A percentile compares a stretch with the other conserved stretches of the same genome.
These are phyloP conservation scores for Drosophila recens DNA, from an alignment of 2,888 invertebrate species.

Conservation along the genomic window DNA sequence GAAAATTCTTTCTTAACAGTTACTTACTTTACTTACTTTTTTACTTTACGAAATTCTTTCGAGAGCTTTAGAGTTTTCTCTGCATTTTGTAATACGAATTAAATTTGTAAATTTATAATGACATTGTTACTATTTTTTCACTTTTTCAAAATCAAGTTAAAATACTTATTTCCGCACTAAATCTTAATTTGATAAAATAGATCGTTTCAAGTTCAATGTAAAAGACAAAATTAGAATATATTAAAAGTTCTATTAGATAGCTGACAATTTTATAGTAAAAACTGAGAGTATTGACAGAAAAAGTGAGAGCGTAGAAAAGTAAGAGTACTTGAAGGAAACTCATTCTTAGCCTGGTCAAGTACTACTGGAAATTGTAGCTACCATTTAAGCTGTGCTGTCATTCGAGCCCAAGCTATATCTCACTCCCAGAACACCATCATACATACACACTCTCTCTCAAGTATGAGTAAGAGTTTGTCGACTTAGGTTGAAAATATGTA, in stretches of 20 bases:
- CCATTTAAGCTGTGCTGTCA: slow-evolving; percentile 48
- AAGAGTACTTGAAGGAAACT: slow-evolving; percentile 35
- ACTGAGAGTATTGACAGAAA: not conserved
- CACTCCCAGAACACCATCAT: slow-evolving; percentile 13
- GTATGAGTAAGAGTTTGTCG: slow-evolving; percentile 25
- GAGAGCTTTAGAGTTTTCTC: too few species aligned
- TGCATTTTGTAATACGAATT: too few species aligned
- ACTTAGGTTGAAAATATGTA: not conserved
- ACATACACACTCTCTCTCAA: not conserved
- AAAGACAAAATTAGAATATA: not conserved
- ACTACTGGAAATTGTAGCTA: slow-evolving; percentile 31
- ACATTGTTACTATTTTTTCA: too few species aligned
- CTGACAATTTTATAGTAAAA: not conserved
- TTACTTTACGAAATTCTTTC: too few species aligned
- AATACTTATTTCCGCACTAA: too few species aligned
- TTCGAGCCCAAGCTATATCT: slow-evolving; percentile 32
- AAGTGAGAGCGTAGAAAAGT: not conserved
- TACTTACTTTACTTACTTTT: too few species aligned
- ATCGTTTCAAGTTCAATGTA: too few species aligned
- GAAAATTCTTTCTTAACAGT: too few species aligned
- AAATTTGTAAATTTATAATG: too few species aligned
- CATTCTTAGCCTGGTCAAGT: slow-evolving; percentile 18
- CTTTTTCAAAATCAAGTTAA: too few species aligned
- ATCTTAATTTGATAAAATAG: too few species aligned
- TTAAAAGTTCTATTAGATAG: not conserved